Evolutionary conservation across 2,113 vertebrate species (phyloP).

Genomic region (Hippocampus abdominalis): DNA sequence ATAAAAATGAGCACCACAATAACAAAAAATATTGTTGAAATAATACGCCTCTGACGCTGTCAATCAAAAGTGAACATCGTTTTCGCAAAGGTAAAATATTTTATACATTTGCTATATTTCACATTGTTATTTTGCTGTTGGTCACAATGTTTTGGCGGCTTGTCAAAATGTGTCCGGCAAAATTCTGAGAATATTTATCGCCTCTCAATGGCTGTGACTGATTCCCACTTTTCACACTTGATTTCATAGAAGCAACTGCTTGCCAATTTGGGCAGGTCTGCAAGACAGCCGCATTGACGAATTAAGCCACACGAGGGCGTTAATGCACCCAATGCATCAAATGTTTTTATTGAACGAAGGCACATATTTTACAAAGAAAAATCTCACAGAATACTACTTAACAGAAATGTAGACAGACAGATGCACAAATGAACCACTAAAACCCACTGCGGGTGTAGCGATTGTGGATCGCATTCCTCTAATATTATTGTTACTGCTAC

Average conservation of each 20-base stretch:
- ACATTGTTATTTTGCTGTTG: neutral
- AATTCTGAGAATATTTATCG: neutral
- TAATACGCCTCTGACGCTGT: too few relatives aligned
- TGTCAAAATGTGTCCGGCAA: neutral
- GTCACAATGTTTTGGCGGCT: neutral
- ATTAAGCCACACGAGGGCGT: constrained; percentile 51
- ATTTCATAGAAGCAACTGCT: constrained; percentile 1
- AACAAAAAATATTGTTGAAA: too few relatives aligned
- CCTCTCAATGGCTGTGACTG: neutral
- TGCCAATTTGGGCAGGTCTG: neutral
- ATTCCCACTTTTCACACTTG: neutral
- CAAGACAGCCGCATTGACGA: neutral
- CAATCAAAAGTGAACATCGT: too few relatives aligned
- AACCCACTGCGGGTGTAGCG: too few relatives aligned
- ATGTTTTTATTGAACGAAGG: neutral
- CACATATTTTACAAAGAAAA: neutral
- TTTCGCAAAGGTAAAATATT: too few relatives aligned
- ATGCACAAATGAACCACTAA: neutral
- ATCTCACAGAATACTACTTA: neutral
- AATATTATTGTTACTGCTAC: neutral
- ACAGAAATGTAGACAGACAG: neutral
- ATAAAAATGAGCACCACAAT: too few relatives aligned
- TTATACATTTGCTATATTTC: neutral
- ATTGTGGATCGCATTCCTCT: too few relatives aligned
- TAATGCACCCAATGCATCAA: neutral